Percentiles rank a stretch among this genome's conserved stretches.
Evolutionary conservation across 2,113 vertebrate species (phyloP).

Genomic region (Coptodon rendalli): DNA sequence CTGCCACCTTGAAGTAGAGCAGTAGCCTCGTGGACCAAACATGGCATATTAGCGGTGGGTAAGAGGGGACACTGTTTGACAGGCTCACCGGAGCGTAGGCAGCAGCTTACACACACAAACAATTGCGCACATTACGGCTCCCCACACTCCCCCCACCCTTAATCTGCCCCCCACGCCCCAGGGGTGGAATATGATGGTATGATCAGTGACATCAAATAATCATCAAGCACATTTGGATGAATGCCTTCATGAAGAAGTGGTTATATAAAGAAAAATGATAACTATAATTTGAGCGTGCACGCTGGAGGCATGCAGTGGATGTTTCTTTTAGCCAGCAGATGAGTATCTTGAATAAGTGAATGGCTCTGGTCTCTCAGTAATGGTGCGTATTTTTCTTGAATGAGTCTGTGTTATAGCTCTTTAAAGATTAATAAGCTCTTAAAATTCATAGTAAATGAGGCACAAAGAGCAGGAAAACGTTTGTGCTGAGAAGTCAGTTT

Average conservation of each 20-base stretch:
- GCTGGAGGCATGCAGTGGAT: not conserved
- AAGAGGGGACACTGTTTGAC: conserved; percentile 45
- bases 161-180: not conserved
- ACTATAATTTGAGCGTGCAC: not conserved
- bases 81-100: conserved; percentile 20
- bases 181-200: not conserved
- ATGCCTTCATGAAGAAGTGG: not conserved
- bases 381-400: not conserved
- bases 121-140: not conserved
- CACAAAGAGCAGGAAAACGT: not conserved
- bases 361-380: not conserved
- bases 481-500: conserved; percentile 1
- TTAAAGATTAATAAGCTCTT: conserved; percentile 17
- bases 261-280: not conserved
- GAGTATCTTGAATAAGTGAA: not conserved
- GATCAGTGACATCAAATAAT: conserved; percentile 9
- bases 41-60: not conserved
- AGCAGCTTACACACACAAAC: not conserved
- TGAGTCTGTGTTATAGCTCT: not conserved
- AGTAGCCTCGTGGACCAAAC: conserved; percentile 14
- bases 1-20: not conserved
- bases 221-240: not conserved
- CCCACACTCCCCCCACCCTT: not conserved
- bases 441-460: not conserved
- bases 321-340: not conserved